Evolutionary conservation across 2,888 invertebrate species (phyloP).

Genomic region (Eristalinus aeneus): DNA sequence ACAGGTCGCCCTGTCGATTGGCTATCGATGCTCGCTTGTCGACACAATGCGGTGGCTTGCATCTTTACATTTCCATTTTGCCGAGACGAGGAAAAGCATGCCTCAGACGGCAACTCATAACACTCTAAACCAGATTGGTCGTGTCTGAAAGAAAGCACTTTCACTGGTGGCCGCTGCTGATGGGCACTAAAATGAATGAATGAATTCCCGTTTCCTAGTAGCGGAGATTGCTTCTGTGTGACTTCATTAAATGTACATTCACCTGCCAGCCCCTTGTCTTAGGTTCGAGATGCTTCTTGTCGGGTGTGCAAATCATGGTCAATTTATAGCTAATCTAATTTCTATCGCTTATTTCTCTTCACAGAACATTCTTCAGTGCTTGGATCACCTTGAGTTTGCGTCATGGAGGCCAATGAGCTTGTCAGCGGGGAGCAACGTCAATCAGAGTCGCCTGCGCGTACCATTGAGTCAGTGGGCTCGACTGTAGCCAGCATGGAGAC

Average conservation of each 20-base stretch:
- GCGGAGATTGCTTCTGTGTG: background rate
- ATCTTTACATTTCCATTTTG: conserved; percentile 30
- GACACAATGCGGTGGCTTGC: conserved; percentile 45
- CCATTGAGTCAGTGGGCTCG: conserved; percentile 79
- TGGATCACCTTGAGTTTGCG: conserved; percentile 48
- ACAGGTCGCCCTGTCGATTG: conserved; percentile 1
- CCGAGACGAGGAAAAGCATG: conserved; percentile 34
- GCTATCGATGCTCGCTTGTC: conserved; percentile 25
- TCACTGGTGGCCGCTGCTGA: conserved; percentile 45
- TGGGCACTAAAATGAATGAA: conserved; percentile 30
- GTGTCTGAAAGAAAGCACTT: conserved; percentile 41
- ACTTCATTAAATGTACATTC: conserved; percentile 45
- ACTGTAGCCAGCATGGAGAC: conserved; percentile 79
- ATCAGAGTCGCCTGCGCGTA: conserved; percentile 79
- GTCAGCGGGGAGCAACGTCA: conserved; percentile 73
- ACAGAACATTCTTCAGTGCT: conserved; percentile 48
- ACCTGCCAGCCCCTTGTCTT: conserved; percentile 41
- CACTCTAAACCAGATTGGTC: conserved; percentile 35
- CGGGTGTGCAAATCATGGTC: conserved; percentile 24
- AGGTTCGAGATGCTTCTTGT: background rate
- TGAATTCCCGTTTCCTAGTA: conserved; percentile 48
- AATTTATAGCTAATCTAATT: conserved; percentile 38
- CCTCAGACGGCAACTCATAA: conserved; percentile 22
- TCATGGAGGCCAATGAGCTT: conserved; percentile 64
- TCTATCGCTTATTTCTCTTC: conserved; percentile 28